These are phyloP conservation scores for Drosophila affinis DNA, from an alignment of 2,888 invertebrate species.

Conservation along the genomic window DNA sequence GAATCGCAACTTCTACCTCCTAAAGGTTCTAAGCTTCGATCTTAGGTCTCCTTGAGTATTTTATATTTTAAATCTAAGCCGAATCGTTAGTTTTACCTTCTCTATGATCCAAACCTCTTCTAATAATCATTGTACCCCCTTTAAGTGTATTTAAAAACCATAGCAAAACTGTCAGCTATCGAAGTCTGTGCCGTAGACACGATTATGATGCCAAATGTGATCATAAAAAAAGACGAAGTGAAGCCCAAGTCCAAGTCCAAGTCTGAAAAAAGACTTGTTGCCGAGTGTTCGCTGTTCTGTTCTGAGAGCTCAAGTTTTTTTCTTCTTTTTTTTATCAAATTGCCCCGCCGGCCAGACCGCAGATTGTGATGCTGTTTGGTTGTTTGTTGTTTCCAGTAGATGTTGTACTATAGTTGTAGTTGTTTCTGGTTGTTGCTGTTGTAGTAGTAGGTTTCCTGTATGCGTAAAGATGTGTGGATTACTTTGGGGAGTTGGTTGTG, in stretches of 20 bases:
- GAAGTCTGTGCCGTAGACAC: conserved; percentile 57
- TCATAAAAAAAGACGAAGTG: conserved; percentile 48
- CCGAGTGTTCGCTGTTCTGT: conserved; percentile 16
- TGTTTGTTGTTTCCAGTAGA: conserved; percentile 30
- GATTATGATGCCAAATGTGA: conserved; percentile 71
- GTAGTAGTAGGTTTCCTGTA: conserved; percentile 54
- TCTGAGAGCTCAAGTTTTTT: conserved; percentile 17
- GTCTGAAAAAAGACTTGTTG: conserved; percentile 52
- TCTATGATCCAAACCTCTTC: background rate
- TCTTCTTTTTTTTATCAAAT: conserved; percentile 62
- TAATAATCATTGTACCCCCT: background rate
- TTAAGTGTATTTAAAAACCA: conserved; percentile 12
- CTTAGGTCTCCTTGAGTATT: too few relatives aligned
- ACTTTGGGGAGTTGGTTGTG: conserved; percentile 46
- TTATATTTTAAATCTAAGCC: too few relatives aligned
- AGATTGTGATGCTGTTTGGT: conserved; percentile 53
- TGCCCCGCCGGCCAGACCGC: conserved; percentile 59
- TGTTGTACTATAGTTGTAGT: background rate
- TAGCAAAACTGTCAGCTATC: conserved; percentile 55
- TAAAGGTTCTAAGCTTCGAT: too few relatives aligned
- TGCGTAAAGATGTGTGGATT: conserved; percentile 52
- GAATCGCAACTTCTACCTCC: too few relatives aligned
- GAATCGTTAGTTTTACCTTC: too few relatives aligned
- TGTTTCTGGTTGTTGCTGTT: conserved; percentile 4
- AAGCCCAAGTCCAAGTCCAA: conserved; percentile 13